Base-by-base conservation (phyloP, 1,140 invertebrate genomes). In the Drosophila auraria region DNA sequence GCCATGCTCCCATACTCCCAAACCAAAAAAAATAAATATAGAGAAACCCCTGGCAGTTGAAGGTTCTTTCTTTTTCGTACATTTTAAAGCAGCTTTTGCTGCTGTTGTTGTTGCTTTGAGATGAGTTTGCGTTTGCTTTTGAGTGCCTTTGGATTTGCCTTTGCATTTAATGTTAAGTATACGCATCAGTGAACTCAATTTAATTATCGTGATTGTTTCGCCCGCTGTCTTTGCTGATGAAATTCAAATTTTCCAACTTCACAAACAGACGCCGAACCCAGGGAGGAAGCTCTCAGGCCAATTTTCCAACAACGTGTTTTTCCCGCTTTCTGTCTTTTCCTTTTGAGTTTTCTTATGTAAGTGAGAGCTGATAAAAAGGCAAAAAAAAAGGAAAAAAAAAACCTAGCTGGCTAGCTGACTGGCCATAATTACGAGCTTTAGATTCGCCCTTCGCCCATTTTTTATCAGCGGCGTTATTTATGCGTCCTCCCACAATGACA, bases 181-280 rank as follows among this genome's bases (percentile, higher is more conserved):
- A 90, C 87, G 87, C 87, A 91, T 90, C 87, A 90, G 87, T 90
- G 87, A 90, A 87, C 87, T 78, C 87, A 87, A 90, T 90, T 91
- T 91, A 90, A 90, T 90, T 90, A 90, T 91, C 86, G 82, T 90
- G 86, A 90, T 90, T 90, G 87, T 91, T 87, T 90, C 62, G 84
- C 69, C 65, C 75, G 68, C 70, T 82, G 77, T 87, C 66, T 87
- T 60, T 72, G 70, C 70, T 66, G 66, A 83, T 79, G 78, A 81
- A 83, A 89, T 89, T 87, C 60, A 81, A 78, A 81, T 87, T 87
- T 87, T 83, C 78, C 73, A 89, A 87, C 84, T 87, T 83, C 84
- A 71, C 77, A 78, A 63, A 87, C 69, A 84, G 64, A 69, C 61
- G 38, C 12, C 44, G 72, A 2, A 30, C 30, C 30, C 30, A 8